Evolutionary conservation across 2,888 invertebrate species (phyloP).

Genomic region (Dilophus febrilis): DNA sequence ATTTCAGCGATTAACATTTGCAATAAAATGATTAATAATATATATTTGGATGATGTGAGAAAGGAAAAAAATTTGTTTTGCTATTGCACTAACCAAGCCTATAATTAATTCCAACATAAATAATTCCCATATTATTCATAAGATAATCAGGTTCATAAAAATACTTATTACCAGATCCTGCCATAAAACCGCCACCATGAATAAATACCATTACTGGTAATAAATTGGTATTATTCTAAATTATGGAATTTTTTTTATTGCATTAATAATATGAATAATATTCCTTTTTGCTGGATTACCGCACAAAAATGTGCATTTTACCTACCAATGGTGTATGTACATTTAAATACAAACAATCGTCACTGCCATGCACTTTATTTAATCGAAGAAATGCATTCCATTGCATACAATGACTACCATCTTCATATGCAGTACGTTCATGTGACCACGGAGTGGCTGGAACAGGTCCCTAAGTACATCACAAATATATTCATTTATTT

Average conservation of each 20-base stretch:
- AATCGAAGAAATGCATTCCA: conserved; percentile 51
- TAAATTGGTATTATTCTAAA: conserved; percentile 9
- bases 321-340: conserved; percentile 35
- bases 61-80: too few species aligned
- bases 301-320: too few species aligned
- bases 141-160: conserved; percentile 56
- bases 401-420: conserved; percentile 58
- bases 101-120: conserved; percentile 52
- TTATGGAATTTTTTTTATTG: background rate
- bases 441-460: conserved; percentile 44
- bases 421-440: conserved; percentile 42
- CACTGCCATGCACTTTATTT: conserved; percentile 46
- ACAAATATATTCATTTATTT: too few species aligned
- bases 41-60: too few species aligned
- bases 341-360: conserved; percentile 75
- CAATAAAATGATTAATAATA: too few species aligned
- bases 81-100: conserved; percentile 39
- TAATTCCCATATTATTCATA: conserved; percentile 44
- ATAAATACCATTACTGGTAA: conserved; percentile 57
- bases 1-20: background rate
- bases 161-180: conserved; percentile 41
- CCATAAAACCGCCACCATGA: conserved; percentile 51
- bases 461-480: conserved; percentile 51
- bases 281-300: too few species aligned
- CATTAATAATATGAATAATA: too few species aligned